A percentile compares a stretch with the other conserved stretches of the same genome.
phyloP scores from a whole-genome alignment of 2,797 vertebrate species.

The Petrocephalus sullivani region DNA sequence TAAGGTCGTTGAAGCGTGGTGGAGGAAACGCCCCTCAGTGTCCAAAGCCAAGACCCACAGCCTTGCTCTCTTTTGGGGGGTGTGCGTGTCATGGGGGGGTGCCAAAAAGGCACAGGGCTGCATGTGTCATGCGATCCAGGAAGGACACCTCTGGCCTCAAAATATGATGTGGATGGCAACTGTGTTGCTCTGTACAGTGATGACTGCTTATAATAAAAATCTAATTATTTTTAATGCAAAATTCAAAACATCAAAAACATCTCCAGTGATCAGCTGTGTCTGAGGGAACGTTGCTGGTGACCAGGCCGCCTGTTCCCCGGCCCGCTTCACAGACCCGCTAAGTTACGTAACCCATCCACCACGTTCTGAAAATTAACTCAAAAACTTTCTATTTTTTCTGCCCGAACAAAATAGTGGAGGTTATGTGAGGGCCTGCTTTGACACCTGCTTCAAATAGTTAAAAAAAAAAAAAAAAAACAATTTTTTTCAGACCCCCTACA shows the following conservation, averaged over 20 bases:
- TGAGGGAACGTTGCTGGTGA: neutral
- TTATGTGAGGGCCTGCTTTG: neutral
- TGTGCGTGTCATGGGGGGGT: neutral
- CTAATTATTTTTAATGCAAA: neutral
- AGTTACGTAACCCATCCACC: neutral
- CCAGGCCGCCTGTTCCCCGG: neutral
- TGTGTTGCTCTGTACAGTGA: neutral
- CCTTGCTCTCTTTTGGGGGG: neutral
- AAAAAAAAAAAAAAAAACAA: neutral
- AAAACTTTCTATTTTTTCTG: neutral
- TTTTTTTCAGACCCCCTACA: neutral
- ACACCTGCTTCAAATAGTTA: neutral
- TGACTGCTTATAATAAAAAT: neutral
- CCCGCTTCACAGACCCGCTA: neutral
- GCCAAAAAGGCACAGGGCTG: neutral
- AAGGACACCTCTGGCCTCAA: neutral
- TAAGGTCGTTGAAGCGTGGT: neutral
- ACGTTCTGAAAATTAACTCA: neutral
- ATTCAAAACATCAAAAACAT: neutral
- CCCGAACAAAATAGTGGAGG: neutral
- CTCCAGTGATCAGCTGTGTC: neutral
- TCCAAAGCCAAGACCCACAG: neutral
- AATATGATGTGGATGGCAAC: neutral
- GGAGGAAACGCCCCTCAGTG: neutral
- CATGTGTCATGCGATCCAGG: neutral